Conservation (phyloP, 2,113 vertebrate genomes). For the Pedetes capensis region DNA sequence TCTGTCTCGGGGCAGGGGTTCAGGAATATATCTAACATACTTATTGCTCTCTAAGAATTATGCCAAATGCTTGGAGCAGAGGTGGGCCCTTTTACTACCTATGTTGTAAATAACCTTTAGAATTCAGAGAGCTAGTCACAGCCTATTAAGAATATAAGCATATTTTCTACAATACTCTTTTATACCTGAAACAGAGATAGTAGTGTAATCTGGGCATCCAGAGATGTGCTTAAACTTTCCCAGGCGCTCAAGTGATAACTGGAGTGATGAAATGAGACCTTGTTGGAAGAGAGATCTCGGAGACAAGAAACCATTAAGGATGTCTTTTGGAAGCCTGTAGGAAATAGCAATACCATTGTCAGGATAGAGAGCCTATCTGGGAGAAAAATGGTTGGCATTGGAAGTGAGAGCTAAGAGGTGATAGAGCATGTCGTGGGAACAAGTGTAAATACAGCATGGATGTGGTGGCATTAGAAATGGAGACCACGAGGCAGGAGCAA, state of each 20-base stretch:
- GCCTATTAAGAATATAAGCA: not conserved
- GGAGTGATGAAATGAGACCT: not conserved
- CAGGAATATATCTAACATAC: constrained; percentile 37
- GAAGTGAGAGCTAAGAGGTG: not conserved
- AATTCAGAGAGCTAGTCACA: constrained; percentile 17
- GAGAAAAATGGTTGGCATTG: not conserved
- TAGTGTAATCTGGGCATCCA: not conserved
- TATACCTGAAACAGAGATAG: not conserved
- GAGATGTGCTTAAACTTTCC: not conserved
- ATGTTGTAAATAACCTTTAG: constrained; percentile 57
- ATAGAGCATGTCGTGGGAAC: not conserved
- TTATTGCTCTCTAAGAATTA: constrained; percentile 55
- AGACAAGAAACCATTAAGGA: not conserved
- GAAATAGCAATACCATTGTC: not conserved
- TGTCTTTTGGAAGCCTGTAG: not conserved
- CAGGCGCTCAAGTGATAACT: not conserved
- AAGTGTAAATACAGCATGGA: not conserved
- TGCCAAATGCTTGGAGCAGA: constrained; percentile 11
- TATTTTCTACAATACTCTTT: constrained; percentile 20
- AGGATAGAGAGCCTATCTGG: not conserved
- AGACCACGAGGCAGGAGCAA: not conserved
- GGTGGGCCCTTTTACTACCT: constrained; percentile 41
- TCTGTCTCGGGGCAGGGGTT: constrained; percentile 15
- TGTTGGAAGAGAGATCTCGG: not conserved
- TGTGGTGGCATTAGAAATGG: not conserved